Evolutionary conservation across 2,113 vertebrate genomes (phyloP), one percentile per base, ranked within the genome.

Genomic region (Equus przewalskii): DNA sequence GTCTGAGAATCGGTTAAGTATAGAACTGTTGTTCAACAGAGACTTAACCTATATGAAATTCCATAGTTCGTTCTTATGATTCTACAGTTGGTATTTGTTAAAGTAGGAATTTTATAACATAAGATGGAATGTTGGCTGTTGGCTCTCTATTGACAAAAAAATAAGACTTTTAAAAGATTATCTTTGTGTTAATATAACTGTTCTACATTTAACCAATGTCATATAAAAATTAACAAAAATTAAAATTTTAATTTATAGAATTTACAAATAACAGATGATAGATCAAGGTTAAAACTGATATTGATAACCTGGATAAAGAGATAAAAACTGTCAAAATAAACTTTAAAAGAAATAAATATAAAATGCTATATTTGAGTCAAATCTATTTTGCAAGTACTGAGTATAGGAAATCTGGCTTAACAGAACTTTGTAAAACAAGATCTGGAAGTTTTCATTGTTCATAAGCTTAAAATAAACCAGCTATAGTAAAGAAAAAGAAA

Each of bases 391-490:
- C 33, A 92, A 89, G 3, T 60, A 78, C 19, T 65, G 7, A 7
- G 28, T 79, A 56, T 12, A 75, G 44, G 67, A 58, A 22, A 33
- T 75, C 21, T 58, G 19, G 41, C 28, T 22, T 83, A 41, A 76
- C 2, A 79, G n/a, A 62, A 56, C 5, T 96, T 94, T 75, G 16
- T 14, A 28, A 96, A 96, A 60, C 0, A 91, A 89, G 1, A 78
- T 96, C 44, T 91, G 26, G 75, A 89, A 24, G 0, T 73, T 95
- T 92, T 83, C 64, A 11, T 78, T 65, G 44, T 44, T 41, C 19
- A 26, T 33, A 82, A 81, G 8, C 2, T 90, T 84, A 72, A 64
- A 92, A 92, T 80, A 49, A 96, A 84, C 26, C 46, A 95, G 21
- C 5, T 75, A 44, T 76, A 60, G 41, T n/a, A 89, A 51, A 89